Conservation (phyloP, 2,113 vertebrate genomes). For the Aleadryas rufinucha region DNA sequence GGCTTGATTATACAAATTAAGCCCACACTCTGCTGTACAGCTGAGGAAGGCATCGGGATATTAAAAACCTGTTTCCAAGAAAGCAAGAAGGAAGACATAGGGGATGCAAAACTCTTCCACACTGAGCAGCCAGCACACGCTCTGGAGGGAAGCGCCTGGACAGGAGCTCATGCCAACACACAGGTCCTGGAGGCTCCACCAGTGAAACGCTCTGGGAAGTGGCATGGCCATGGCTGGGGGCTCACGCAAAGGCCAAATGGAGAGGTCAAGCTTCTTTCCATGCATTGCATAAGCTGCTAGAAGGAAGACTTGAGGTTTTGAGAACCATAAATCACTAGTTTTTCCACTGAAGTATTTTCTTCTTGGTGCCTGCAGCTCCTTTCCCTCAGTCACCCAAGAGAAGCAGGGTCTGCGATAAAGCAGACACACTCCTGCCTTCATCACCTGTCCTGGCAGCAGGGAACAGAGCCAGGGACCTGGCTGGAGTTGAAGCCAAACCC, state of each 20-base stretch:
- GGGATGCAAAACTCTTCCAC: background rate
- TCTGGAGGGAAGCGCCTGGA: background rate
- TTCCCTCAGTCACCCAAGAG: background rate
- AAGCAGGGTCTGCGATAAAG: background rate
- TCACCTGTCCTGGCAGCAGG: background rate
- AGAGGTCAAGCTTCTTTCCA: background rate
- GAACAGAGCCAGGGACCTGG: background rate
- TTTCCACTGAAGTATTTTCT: background rate
- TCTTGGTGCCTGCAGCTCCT: background rate
- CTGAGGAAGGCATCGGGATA: background rate
- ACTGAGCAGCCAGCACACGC: background rate
- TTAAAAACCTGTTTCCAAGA: background rate
- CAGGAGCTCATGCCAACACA: background rate
- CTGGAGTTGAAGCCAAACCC: background rate
- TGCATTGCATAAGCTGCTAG: background rate
- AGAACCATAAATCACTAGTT: background rate
- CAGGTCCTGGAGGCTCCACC: background rate
- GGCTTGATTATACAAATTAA: background rate
- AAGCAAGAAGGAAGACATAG: background rate
- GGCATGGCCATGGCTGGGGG: fast-evolving
- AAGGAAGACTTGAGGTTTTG: background rate
- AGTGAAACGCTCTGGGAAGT: fast-evolving
- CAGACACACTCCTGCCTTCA: background rate
- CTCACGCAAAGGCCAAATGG: background rate
- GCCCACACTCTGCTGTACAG: background rate